Evolutionary conservation across 2,113 vertebrate genomes (phyloP), one percentile per base, ranked within the genome.

Genomic region (Ophiodon elongatus): DNA sequence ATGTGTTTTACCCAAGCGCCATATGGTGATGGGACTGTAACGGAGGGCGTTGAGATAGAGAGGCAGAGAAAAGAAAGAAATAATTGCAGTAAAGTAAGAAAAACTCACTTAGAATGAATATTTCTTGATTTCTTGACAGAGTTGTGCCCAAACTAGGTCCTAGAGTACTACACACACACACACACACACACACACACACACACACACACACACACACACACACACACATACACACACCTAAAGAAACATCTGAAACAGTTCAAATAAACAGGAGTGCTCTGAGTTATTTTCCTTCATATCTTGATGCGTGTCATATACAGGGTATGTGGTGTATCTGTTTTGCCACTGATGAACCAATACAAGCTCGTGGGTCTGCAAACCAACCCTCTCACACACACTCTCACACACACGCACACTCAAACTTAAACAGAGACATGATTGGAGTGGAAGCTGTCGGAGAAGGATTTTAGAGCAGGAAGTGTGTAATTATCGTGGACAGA

Each of bases 391-490:
- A 13, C 57, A 57, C 37, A 39, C 21, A 35, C 67, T 65, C 62
- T 31, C 31, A 45, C 21, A 25, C 47, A 64, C 66, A 70, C 31
- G 33, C 35, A 6, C 57, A 67, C 65, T 69, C 52, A 83, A 76
- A 87, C 76, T 39, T 73, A 76, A 90, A 89, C 85, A 86, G 70
- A 87, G 84, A 82, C 47, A 27, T 81, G 82, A 89, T 83, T 86
- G 83, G 89, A 88, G 84, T 80, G 76, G 79, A 88, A 81, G 79
- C 85, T 90, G 81, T 90, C 79, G 33, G 80, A 63, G 79, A 88
- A 73, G 63, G 85, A 75, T 83, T 92, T 88, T 84, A 83, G 84
- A 90, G 83, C 90, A 92, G 90, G 92, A 93, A 93, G 87, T 93
- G 87, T 87, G 89, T 90, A 88, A 94, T 93, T 92, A 92, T 82